Base-by-base conservation (phyloP, 2,888 invertebrate species). In the Parochlus steinenii region DNA sequence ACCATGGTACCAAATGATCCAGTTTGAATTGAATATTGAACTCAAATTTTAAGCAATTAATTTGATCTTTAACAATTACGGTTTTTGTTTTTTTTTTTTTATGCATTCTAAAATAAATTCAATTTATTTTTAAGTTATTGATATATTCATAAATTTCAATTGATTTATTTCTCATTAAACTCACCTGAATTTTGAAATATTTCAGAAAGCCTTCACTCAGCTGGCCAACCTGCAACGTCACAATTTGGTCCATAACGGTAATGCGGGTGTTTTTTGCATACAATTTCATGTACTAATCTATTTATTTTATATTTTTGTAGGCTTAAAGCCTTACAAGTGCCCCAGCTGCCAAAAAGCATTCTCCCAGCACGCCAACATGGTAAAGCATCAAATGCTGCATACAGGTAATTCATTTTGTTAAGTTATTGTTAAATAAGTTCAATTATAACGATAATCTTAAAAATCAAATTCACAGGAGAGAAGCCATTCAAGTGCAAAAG, bases 121-220 rank as follows among this genome's bases (percentile, higher is more conserved):
- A n/a, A n/a, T n/a, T n/a, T n/a, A n/a, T n/a, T n/a, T n/a, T n/a
- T n/a, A n/a, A n/a, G n/a, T n/a, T n/a, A n/a, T n/a, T n/a, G n/a
- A n/a, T n/a, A n/a, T n/a, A n/a, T n/a, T n/a, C n/a, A n/a, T n/a
- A n/a, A n/a, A n/a, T n/a, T n/a, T n/a, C n/a, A n/a, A n/a, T n/a
- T n/a, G n/a, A n/a, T n/a, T n/a, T n/a, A n/a, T n/a, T n/a, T n/a
- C n/a, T n/a, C n/a, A n/a, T n/a, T n/a, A n/a, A n/a, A n/a, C n/a
- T n/a, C n/a, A n/a, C n/a, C n/a, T n/a, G n/a, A n/a, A n/a, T n/a
- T n/a, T n/a, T n/a, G n/a, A n/a, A n/a, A n/a, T n/a, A n/a, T n/a
- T n/a, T n/a, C n/a, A 41, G 26, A 41, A 41, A 29, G 38, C 33
- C n/a, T 41, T 41, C 20, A 39, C 41, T 28, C 41, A 41, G 32